These are phyloP conservation scores for Morelia viridis DNA, from an alignment of 2,797 vertebrate species.

Conservation along the genomic window DNA sequence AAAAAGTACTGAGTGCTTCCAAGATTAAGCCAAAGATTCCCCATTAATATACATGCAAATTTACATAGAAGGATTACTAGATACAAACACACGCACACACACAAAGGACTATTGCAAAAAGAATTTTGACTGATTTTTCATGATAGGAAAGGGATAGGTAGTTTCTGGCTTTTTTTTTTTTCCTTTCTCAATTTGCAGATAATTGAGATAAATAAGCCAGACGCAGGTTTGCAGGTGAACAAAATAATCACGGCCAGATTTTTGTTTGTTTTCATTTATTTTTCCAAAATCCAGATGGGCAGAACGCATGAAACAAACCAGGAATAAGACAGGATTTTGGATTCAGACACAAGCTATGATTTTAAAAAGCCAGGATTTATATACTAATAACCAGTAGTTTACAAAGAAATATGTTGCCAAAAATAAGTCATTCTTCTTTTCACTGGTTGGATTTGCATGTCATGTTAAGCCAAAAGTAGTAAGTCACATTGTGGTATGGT, in stretches of 20 bases:
- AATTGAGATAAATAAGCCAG: background rate
- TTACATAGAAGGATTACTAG: background rate
- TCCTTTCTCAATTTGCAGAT: background rate
- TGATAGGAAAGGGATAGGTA: background rate
- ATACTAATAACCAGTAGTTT: too few relatives aligned
- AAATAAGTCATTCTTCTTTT: too few relatives aligned
- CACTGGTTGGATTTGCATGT: too few relatives aligned
- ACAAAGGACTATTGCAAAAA: background rate
- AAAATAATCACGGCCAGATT: background rate
- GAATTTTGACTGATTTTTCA: background rate
- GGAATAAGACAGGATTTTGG: background rate
- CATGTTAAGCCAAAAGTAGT: too few relatives aligned
- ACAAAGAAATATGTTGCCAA: too few relatives aligned
- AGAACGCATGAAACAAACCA: background rate
- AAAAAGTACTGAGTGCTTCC: background rate
- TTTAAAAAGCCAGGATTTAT: too few relatives aligned
- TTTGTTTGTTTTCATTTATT: background rate
- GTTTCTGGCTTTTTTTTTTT: background rate
- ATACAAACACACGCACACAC: background rate
- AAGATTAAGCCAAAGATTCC: background rate
- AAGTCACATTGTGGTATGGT: too few relatives aligned
- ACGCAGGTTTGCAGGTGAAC: background rate
- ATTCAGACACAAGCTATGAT: background rate
- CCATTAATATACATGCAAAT: background rate
- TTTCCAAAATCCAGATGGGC: background rate